A percentile compares a stretch with the other conserved stretches of the same genome.
phyloP scores from a whole-genome alignment of 2,888 invertebrate species.

The Torymus aiolomorphi region DNA sequence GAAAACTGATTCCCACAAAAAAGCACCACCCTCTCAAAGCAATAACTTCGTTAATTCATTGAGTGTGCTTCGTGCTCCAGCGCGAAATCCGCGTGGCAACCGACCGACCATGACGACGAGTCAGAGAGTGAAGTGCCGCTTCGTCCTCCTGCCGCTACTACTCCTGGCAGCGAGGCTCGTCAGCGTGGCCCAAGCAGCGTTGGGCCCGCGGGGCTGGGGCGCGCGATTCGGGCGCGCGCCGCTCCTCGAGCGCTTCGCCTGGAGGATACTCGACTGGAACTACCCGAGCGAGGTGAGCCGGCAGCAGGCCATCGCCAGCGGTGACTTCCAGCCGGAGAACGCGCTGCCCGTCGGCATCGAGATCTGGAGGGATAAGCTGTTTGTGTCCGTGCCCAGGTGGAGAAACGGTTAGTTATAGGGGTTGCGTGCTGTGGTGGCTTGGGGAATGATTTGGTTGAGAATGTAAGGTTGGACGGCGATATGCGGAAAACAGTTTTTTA shows the following conservation, averaged over 20 bases:
- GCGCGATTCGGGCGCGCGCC: slow-evolving; percentile 71
- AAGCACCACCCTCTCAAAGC: too few relatives aligned
- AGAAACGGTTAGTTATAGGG: slow-evolving; percentile 79
- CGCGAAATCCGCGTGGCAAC: not conserved
- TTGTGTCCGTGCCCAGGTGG: slow-evolving; percentile 90
- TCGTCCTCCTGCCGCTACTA: slow-evolving; percentile 1
- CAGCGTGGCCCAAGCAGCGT: not conserved
- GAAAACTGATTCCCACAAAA: too few relatives aligned
- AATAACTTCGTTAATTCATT: too few relatives aligned
- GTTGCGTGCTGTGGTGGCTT: not conserved
- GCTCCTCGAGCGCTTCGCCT: slow-evolving; percentile 84
- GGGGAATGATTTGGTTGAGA: not conserved
- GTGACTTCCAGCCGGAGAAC: slow-evolving; percentile 85
- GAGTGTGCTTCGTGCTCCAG: too few relatives aligned
- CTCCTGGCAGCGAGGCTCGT: not conserved
- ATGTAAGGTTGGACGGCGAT: too few relatives aligned
- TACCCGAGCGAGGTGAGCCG: slow-evolving; percentile 81
- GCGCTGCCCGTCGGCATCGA: slow-evolving; percentile 90
- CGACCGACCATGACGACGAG: not conserved
- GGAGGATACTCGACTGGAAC: slow-evolving; percentile 87
- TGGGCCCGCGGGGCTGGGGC: slow-evolving; percentile 58
- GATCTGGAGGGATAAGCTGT: slow-evolving; percentile 87
- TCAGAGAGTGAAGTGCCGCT: slow-evolving; percentile 15
- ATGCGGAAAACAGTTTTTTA: too few relatives aligned
- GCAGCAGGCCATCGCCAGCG: slow-evolving; percentile 81